Conservation (phyloP, 2,888 invertebrate genomes). For the Dicranocentrus wangi region DNA sequence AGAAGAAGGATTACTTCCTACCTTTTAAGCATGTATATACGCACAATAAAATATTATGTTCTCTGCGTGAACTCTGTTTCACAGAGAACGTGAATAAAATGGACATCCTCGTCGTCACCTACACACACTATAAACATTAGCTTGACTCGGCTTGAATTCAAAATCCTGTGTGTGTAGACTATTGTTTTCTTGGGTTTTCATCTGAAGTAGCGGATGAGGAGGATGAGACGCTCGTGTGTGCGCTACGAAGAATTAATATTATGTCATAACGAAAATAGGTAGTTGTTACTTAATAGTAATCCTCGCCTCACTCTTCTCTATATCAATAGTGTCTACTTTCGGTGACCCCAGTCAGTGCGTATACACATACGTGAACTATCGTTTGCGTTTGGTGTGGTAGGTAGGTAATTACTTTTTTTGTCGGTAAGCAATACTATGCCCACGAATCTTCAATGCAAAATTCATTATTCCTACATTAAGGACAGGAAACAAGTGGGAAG, state of each 20-base stretch:
- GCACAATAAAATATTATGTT: no score
- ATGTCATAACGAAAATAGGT: slow-evolving; percentile 14
- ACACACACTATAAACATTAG: not conserved
- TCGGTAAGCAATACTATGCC: not conserved
- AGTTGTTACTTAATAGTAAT: slow-evolving; percentile 8
- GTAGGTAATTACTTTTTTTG: not conserved
- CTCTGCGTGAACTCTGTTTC: no score
- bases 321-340: slow-evolving; percentile 1
- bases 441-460: not conserved
- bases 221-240: slow-evolving; percentile 2
- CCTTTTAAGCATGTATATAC: no score
- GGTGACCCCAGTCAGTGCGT: not conserved
- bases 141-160: no score
- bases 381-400: not conserved
- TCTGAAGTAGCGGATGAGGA: slow-evolving; percentile 14
- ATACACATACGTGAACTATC: not conserved
- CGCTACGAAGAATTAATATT: slow-evolving; percentile 2
- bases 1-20: slow-evolving; percentile 41
- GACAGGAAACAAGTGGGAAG: not conserved
- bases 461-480: slow-evolving; percentile 5
- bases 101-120: not conserved
- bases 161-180: no score
- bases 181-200: not conserved
- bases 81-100: no score
- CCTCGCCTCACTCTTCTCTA: not conserved